Conservation (phyloP, 2,888 invertebrate species). For the Hypselothyrea guttata region DNA sequence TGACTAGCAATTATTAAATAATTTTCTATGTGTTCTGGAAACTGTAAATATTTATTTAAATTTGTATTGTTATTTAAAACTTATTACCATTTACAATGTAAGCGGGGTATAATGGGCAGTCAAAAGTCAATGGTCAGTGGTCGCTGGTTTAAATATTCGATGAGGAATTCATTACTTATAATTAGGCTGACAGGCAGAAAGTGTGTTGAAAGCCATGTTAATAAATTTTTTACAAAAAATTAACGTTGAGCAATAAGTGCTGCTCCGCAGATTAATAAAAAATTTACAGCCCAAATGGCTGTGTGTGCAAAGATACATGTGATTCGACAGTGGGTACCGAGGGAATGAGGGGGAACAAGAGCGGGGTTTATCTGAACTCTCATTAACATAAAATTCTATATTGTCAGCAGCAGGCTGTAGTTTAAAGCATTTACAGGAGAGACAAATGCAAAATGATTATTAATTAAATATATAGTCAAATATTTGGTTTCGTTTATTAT, state of each 20-base stretch:
- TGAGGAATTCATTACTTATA: conserved; percentile 70
- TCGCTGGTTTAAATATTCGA: conserved; percentile 50
- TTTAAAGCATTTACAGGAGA: conserved; percentile 41
- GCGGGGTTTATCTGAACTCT: conserved; percentile 16
- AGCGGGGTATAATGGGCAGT: conserved; percentile 5
- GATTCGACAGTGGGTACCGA: too few relatives aligned
- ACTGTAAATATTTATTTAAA: too few relatives aligned
- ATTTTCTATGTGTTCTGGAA: too few relatives aligned
- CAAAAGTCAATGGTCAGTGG: conserved; percentile 4
- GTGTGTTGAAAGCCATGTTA: conserved; percentile 12
- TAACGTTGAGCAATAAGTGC: conserved; percentile 34
- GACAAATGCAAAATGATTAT: conserved; percentile 63
- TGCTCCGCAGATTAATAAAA: conserved; percentile 52
- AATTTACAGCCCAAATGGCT: conserved; percentile 40
- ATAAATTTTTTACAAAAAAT: conserved; percentile 32
- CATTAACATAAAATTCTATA: conserved; percentile 54
- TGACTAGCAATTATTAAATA: too few relatives aligned
- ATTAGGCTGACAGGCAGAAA: conserved; percentile 53
- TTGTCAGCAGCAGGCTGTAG: conserved; percentile 30
- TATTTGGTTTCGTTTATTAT: neutral
- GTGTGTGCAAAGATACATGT: conserved; percentile 9
- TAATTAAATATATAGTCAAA: conserved; percentile 53
- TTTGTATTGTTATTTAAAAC: too few relatives aligned
- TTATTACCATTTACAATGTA: too few relatives aligned
- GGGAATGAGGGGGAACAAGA: too few relatives aligned